Percentiles rank a stretch among this genome's conserved stretches.
Conservation (phyloP, 2,888 invertebrate genomes). For the Tachina lurida region DNA sequence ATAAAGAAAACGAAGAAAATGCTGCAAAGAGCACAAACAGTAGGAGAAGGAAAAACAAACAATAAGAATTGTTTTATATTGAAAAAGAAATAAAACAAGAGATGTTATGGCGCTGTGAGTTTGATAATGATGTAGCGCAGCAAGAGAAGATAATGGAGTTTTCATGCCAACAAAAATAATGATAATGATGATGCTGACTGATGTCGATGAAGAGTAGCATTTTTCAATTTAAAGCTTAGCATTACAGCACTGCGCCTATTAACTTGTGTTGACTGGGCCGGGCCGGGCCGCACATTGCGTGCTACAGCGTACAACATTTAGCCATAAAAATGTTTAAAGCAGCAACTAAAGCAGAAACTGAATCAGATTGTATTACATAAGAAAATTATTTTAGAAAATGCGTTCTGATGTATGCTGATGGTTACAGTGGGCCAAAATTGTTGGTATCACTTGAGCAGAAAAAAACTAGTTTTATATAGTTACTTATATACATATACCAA, state of each 20-base stretch:
- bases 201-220: conserved; percentile 52
- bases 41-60: conserved; percentile 40
- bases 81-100: neutral
- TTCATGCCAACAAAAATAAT: neutral
- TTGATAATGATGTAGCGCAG: conserved; percentile 35
- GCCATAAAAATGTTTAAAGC: conserved; percentile 47
- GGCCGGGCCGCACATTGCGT: conserved; percentile 60
- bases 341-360: conserved; percentile 45
- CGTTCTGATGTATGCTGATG: conserved; percentile 48
- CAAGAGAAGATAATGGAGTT: neutral
- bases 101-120: conserved; percentile 11
- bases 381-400: conserved; percentile 58
- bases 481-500: too few relatives aligned
- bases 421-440: conserved; percentile 27
- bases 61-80: conserved; percentile 35
- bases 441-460: too few relatives aligned
- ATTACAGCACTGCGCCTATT: conserved; percentile 52
- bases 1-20: conserved; percentile 54
- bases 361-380: conserved; percentile 64
- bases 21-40: neutral
- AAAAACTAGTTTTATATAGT: too few relatives aligned
- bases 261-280: conserved; percentile 27
- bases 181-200: conserved; percentile 10
- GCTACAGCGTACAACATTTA: conserved; percentile 71
- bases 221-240: conserved; percentile 62